Base-by-base conservation (phyloP, 2,797 vertebrate species). In the Odontamblyopus rebecca region DNA sequence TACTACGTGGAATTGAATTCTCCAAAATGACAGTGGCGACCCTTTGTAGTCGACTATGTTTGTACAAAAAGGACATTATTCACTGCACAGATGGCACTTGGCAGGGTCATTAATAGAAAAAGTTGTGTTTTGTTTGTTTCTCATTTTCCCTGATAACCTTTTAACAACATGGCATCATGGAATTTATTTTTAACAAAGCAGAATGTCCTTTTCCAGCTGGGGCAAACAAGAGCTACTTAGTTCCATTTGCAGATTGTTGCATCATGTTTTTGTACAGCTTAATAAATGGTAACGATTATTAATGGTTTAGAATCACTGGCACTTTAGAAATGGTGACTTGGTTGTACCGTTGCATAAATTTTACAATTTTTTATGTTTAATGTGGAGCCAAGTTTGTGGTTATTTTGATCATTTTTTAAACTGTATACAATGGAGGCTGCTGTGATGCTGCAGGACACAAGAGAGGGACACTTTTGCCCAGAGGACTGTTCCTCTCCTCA, bases 111-210 rank as follows among this genome's bases (percentile, higher is more conserved):
- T 13, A 63, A 19, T 18, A 23, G n/a, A 23, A 26, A 63, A 44
- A 63, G 35, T 44, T 13, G 61, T 15, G 18, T 32, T 19, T 61
- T 32, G 30, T 61, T n/a, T 35, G 60, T 23, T 63, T 41, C 61
- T 19, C n/a, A 26, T 63, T 63, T 63, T 63, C 30, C 35, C 61
- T 44, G 35, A 63, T 63, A 63, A 44, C 60, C 60, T 61, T 62
- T 62, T 62, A 62, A 62, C 30, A 35, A 38, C 19, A 6, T 15
- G 5, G 19, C 38, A 23, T 26, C 35, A 44, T 26, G n/a, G 35
- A 44, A 26, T 44, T 63, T 41, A 63, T 63, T 44, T 41, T 35
- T 23, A 23, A 63, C 35, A 13, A 63, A 63, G 61, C 38, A 63
- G 41, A 63, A 6, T 63, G 35, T 63, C 32, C 13, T 35, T 63